These are phyloP conservation scores for Pedetes capensis DNA, from an alignment of 2,113 vertebrate species.

Conservation along the genomic window DNA sequence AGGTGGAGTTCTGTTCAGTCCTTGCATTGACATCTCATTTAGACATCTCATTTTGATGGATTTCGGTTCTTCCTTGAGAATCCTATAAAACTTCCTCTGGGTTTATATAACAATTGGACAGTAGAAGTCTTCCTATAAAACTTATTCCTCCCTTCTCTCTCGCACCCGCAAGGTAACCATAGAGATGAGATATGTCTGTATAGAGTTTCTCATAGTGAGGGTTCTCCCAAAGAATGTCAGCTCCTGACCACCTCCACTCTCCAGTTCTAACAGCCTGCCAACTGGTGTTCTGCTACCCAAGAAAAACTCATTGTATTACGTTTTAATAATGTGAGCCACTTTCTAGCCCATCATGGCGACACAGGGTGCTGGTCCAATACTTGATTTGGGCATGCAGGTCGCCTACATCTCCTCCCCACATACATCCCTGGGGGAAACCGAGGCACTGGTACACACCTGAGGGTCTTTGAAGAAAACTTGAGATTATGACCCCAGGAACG, in stretches of 20 bases:
- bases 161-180: neutral
- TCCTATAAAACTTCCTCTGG: neutral
- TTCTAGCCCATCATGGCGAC: neutral
- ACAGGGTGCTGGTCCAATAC: neutral
- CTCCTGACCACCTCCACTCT: too few species aligned
- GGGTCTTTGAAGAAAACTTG: neutral
- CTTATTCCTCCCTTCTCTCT: neutral
- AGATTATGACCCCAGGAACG: neutral
- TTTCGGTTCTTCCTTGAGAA: neutral
- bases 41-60: constrained; percentile 19
- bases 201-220: neutral
- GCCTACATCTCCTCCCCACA: neutral
- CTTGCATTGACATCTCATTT: neutral
- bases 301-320: neutral
- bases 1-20: neutral
- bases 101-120: neutral
- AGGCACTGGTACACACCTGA: neutral
- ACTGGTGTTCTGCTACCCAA: neutral
- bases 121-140: neutral
- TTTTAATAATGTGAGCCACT: neutral
- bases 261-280: neutral
- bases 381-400: neutral
- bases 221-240: neutral
- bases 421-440: neutral
- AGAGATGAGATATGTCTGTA: neutral